Conservation (phyloP, 2,797 vertebrate genomes). For the Pangasius sanitwongsei region DNA sequence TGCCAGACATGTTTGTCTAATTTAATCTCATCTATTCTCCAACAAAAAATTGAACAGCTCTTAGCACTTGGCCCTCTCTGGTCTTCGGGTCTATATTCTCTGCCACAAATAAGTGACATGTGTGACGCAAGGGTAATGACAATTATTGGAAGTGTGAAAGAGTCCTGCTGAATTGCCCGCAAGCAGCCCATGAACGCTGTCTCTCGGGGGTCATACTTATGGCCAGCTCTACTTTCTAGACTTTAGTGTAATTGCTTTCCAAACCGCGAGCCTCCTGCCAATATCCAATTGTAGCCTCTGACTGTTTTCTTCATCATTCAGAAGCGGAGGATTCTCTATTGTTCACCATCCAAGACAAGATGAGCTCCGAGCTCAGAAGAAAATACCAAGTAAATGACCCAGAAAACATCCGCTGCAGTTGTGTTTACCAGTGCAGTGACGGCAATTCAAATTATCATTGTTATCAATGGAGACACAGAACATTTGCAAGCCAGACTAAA, state of each 20-base stretch:
- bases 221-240: slow-evolving; percentile 74
- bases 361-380: slow-evolving; percentile 14
- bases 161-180: slow-evolving; percentile 61
- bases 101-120: slow-evolving; percentile 48
- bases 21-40: slow-evolving; percentile 42
- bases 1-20: slow-evolving; percentile 38
- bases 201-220: slow-evolving; percentile 71
- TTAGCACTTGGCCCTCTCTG: slow-evolving; percentile 49
- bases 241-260: slow-evolving; percentile 82
- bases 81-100: slow-evolving; percentile 60
- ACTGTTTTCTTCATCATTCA: slow-evolving; percentile 69
- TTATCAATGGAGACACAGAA: slow-evolving; percentile 36
- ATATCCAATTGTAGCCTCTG: slow-evolving; percentile 69
- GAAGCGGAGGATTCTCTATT: slow-evolving; percentile 52
- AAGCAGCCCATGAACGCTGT: slow-evolving; percentile 70
- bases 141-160: slow-evolving; percentile 68
- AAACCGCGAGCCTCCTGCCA: slow-evolving; percentile 74
- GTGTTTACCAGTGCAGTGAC: slow-evolving; percentile 33
- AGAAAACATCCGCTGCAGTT: slow-evolving; percentile 27
- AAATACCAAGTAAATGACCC: slow-evolving; percentile 29
- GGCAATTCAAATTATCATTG: slow-evolving; percentile 29
- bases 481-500: slow-evolving; percentile 29
- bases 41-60: slow-evolving; percentile 44
- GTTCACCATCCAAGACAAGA: slow-evolving; percentile 58
- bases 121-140: slow-evolving; percentile 59